Base-by-base conservation (phyloP, 2,113 vertebrate species). In the Pycnonotus jocosus region DNA sequence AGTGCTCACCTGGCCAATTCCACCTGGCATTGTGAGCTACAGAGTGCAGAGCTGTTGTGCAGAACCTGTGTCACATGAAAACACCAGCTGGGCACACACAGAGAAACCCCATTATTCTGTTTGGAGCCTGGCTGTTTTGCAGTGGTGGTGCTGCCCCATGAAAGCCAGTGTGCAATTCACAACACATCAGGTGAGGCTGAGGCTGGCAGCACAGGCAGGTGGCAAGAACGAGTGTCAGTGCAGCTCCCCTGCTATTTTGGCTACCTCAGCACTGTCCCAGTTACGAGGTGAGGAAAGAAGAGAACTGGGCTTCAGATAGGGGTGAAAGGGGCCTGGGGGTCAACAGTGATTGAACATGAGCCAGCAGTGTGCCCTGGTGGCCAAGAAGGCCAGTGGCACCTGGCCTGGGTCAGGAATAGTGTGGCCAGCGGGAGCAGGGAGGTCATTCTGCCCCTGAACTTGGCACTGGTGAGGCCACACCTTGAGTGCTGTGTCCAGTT, bases 191-290 rank as follows among this genome's bases (percentile, higher is more conserved):
- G 25, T 30, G 42, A 24, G 11, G 48, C 74, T 2, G 6, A 37
- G 14, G 23, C 66, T 50, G 60, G 38, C 70, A 57, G 69, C 48
- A 25, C 40, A 24, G 66, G 31, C 22, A 27, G 9, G 8, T 37
- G 38, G n/a, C 47, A 30, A 25, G 45, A 17, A 7, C 2, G 0
- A 24, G 24, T 16, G 57, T 33, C 31, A 4, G 24, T 27, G 35
- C 58, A 50, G 69, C 20, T 15, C 15, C 31, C 16, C 15, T 22
- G 74, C 7, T 12, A 7, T 30, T 19, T 17, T 2, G 1, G 11
- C 14, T 44, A 17, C 22, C 17, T 57, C 0, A 0, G 35, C 10
- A 9, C 15, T 13, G 19, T 6, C 6, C 12, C 21, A 24, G 2
- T 22, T 16, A 16, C 0, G 0, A 5, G 22, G 6, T 1, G 25